Evolutionary conservation across 2,797 vertebrate genomes (phyloP).

Genomic region (Mionectes olivaceus): DNA sequence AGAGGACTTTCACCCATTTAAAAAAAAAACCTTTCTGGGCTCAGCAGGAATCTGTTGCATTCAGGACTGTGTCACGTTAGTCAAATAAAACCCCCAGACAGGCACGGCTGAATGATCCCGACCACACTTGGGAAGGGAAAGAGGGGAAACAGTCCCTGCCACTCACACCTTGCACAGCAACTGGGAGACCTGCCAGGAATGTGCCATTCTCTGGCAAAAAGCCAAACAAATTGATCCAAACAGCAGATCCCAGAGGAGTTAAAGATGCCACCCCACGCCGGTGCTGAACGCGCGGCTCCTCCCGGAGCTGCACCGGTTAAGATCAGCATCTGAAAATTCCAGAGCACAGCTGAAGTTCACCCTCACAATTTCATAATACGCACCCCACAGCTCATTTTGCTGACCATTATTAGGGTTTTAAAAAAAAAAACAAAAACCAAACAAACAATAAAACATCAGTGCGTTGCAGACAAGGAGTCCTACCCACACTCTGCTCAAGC

Average conservation of each 20-base stretch:
- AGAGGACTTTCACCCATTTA: neutral
- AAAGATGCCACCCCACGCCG: neutral
- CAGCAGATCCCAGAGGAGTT: neutral
- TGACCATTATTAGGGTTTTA: neutral
- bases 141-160: neutral
- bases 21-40: neutral
- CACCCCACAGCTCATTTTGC: neutral
- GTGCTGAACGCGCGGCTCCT: fast-evolving
- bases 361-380: neutral
- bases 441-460: neutral
- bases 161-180: no score
- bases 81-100: neutral
- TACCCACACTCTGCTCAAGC: neutral
- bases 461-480: neutral
- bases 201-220: no score
- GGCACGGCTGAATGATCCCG: neutral
- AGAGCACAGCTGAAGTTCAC: neutral
- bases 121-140: fast-evolving
- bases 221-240: neutral
- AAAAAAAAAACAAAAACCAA: neutral
- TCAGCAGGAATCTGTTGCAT: neutral
- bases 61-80: neutral
- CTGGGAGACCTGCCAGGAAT: neutral
- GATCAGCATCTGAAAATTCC: neutral
- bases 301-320: neutral